Evolutionary conservation across 2,113 vertebrate species (phyloP).

Genomic region (Cariama cristata): DNA sequence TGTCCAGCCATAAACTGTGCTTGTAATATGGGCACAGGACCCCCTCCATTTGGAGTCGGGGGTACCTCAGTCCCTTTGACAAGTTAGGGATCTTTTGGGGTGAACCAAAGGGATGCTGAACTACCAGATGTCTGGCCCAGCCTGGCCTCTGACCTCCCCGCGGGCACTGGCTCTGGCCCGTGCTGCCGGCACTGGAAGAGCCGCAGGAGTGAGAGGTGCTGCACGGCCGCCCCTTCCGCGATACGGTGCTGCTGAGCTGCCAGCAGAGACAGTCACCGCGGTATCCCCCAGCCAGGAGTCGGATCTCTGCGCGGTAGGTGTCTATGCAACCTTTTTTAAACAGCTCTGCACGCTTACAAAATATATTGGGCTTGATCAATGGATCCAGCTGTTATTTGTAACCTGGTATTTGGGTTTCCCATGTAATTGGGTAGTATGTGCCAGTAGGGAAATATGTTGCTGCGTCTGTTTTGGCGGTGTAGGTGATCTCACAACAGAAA

Average conservation of each 20-base stretch:
- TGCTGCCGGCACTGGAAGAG: rapidly evolving
- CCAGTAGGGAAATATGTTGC: background rate
- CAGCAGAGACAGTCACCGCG: rapidly evolving
- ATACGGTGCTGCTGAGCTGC: background rate
- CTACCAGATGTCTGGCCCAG: background rate
- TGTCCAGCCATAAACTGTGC: background rate
- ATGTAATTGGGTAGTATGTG: rapidly evolving
- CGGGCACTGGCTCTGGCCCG: background rate
- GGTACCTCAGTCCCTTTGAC: background rate
- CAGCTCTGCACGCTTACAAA: background rate
- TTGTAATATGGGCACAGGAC: background rate
- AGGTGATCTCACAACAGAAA: background rate
- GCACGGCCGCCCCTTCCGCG: background rate
- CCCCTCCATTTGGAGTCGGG: background rate
- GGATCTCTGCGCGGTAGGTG: rapidly evolving
- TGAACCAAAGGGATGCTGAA: background rate
- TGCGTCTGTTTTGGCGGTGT: background rate
- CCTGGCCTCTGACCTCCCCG: background rate
- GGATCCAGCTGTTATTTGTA: background rate
- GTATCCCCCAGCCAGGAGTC: background rate
- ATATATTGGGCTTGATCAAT: rapidly evolving
- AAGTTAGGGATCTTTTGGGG: background rate
- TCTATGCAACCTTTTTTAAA: background rate
- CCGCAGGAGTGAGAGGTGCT: rapidly evolving
- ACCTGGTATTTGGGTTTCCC: background rate